Evolutionary conservation across 2,113 vertebrate genomes (phyloP).

Genomic region (Sialia sialis): DNA sequence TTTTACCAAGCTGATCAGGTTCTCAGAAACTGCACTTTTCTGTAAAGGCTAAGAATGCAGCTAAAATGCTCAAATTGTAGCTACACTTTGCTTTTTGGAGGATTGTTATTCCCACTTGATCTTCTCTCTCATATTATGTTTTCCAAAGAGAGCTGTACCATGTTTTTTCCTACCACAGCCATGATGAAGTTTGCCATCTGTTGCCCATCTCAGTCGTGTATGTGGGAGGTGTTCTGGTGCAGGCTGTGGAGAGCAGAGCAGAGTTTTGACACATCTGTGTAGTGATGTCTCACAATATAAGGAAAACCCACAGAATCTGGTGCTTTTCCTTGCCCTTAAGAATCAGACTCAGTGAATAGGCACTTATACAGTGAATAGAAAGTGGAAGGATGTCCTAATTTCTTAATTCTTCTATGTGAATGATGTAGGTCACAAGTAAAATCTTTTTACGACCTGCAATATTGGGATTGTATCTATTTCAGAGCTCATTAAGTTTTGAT

Average conservation of each 20-base stretch:
- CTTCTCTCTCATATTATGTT: background rate
- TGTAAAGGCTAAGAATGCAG: background rate
- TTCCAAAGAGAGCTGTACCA: background rate
- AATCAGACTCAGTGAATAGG: background rate
- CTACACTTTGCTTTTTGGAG: background rate
- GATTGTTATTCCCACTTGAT: background rate
- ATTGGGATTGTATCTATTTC: conserved; percentile 70
- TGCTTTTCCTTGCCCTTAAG: background rate
- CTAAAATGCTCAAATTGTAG: background rate
- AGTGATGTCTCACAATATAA: background rate
- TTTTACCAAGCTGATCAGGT: background rate
- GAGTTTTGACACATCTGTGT: background rate
- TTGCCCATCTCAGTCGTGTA: background rate
- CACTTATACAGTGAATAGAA: background rate
- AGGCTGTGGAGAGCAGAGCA: background rate
- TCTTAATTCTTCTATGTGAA: conserved; percentile 47
- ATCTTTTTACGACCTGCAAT: conserved; percentile 64
- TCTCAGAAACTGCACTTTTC: background rate
- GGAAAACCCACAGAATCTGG: background rate
- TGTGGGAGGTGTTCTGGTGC: background rate
- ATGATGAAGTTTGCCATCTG: background rate
- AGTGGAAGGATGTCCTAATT: conserved; percentile 41
- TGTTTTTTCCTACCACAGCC: background rate
- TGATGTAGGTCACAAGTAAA: conserved; percentile 67
- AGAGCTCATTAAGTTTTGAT: conserved; percentile 74